Base-by-base conservation (phyloP, 2,888 invertebrate genomes). In the Pantelozetes paolii region DNA sequence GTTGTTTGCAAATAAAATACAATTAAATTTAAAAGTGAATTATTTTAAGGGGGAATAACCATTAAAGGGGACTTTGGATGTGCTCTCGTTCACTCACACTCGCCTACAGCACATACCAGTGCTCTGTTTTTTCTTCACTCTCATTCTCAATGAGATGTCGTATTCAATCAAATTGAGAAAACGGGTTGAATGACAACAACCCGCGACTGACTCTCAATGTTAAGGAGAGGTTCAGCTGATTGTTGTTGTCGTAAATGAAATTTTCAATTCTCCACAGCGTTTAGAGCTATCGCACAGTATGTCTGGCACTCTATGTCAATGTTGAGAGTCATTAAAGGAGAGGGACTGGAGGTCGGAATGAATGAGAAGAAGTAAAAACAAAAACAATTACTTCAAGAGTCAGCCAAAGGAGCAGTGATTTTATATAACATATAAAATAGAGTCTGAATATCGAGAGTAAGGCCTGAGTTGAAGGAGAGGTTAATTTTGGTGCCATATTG, bases 401-500 rank as follows among this genome's bases (percentile, higher is more conserved):
- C 8, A 48, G 48, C 20, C 6, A 48, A 48, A 48, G 3, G 15
- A 15, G 48, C 48, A 48, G 8, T 48, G 48, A 48, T 48, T 48
- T 48, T 48, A 48, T 48, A 48, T 48, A n/a, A 48, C 15, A 48
- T 48, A 48, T 48, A n/a, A 48, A 9, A 48, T n/a, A 9, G 20
- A 48, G 20, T 9, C 20, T 48, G 8, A 48, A 36, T 36, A 36
- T 36, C 36, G 36, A 36, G 36, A 36, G 36, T 36, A 9, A 36
- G 36, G 5, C n/a, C n/a, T n/a, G n/a, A n/a, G n/a, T 23, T 64
- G 40, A 64, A 28, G 23, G 5, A 69, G 69, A 42, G 42, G 26
- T 45, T 69, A 42, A 69, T 69, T 69, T 20, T 45, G 42, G 28
- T 45, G 45, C 69, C 69, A 69, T 69, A 69, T 69, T 69, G 69